Evolutionary conservation across 2,113 vertebrate species (phyloP).

Genomic region (Neodon shergylaensis): DNA sequence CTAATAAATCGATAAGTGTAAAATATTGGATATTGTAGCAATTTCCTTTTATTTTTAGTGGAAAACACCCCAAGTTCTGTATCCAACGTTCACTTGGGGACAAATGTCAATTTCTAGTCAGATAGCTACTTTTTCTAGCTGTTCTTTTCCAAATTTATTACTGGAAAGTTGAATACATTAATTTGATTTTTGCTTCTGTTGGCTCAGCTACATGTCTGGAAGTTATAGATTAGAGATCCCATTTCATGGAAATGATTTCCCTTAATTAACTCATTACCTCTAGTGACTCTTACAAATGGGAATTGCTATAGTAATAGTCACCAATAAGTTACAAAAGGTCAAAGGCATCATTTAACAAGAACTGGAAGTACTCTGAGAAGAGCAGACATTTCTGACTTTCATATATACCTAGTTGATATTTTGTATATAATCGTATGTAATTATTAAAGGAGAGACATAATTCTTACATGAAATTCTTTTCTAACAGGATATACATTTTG

Average conservation of each 20-base stretch:
- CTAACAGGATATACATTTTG: slow-evolving; percentile 34
- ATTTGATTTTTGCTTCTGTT: neutral
- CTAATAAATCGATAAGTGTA: neutral
- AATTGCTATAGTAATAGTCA: neutral
- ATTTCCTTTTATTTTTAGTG: neutral
- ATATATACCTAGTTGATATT: neutral
- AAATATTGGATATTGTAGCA: neutral
- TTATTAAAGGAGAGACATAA: neutral
- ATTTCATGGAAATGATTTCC: neutral
- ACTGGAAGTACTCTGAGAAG: neutral
- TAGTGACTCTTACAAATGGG: neutral
- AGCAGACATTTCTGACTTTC: neutral
- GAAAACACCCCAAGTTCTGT: neutral
- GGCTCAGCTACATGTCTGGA: neutral
- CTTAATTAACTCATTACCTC: neutral
- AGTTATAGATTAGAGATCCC: neutral
- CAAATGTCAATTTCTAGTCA: neutral
- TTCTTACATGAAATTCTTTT: slow-evolving; percentile 3
- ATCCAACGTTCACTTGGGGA: neutral
- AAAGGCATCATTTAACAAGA: neutral
- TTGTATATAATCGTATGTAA: neutral
- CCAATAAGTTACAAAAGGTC: neutral
- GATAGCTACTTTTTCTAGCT: neutral
- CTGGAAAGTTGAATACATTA: neutral
- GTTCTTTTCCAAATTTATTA: neutral